Evolutionary conservation across 2,113 vertebrate species (phyloP), one percentile per base, ranked within the genome.

Genomic region (Nipponia nippon): DNA sequence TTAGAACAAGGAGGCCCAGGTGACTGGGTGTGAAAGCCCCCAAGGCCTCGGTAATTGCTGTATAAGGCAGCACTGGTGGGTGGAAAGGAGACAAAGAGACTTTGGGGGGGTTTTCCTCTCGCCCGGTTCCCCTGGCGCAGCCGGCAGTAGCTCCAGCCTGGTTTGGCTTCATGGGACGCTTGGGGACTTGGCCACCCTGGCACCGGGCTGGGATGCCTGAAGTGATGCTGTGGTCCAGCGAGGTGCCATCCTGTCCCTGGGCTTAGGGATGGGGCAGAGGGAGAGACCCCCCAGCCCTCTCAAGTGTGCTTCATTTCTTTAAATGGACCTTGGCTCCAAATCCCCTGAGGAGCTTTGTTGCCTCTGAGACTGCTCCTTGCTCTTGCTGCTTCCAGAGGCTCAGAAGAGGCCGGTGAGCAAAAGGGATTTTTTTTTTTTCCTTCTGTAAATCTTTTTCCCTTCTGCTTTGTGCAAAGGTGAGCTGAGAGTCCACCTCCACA

Each of bases 21-120:
- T 78, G 96, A 79, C 29, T 47, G 86, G 93, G 70, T 83, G 90
- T 90, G 96, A 97, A 87, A 71, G 62, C 61, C 94, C 90, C 78
- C 9, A 17, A 30, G 87, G 92, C 59, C 46, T 55, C 52, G 0
- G 71, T n/a, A 69, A 95, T 92, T 77, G 90, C 91, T 42, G 19
- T 36, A 77, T 23, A 52, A 83, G 65, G 90, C 91, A 76, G 82
- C 71, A 5, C 36, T 19, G 84, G 16, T 71, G 91, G 93, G 70
- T 81, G 90, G 83, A 12, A 81, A 21, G 29, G 63, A 93, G 69
- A 46, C 65, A 50, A 58, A 76, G 73, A 38, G 56, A 47, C 62
- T 38, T 23, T 4, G 53, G 66, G 75, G 76, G 22, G 8, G 89
- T 76, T 80, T 83, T 55, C 58, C 65, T 56, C 49, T 40, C 14